phyloP scores from a whole-genome alignment of 2,888 invertebrate genomes.

The Clepsis dumicolana region DNA sequence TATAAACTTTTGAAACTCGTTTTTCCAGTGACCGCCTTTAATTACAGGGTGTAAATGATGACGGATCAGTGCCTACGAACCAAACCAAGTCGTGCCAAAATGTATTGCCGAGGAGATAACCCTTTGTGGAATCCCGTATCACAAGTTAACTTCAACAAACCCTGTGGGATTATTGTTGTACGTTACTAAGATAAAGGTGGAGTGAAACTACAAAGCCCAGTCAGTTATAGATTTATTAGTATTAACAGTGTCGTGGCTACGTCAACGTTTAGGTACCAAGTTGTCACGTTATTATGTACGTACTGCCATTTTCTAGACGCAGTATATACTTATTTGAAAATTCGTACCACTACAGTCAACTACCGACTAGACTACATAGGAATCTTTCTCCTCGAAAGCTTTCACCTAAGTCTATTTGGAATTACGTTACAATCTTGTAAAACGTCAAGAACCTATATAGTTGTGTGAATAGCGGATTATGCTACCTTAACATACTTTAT shows the following conservation, averaged over 20 bases:
- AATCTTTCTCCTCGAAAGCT: no score
- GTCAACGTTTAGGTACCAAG: no score
- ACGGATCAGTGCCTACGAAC: neutral
- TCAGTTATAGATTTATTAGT: neutral
- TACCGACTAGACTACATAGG: no score
- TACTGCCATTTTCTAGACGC: no score
- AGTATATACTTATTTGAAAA: no score
- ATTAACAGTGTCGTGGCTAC: neutral
- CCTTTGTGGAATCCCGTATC: neutral
- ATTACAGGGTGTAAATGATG: conserved; percentile 3
- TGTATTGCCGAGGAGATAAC: conserved; percentile 7
- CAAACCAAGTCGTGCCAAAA: conserved; percentile 11
- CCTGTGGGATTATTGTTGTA: neutral
- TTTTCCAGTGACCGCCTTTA: conserved; percentile 5
- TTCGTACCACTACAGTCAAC: no score
- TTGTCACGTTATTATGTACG: no score
- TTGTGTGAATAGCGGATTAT: no score
- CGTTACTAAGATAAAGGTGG: neutral
- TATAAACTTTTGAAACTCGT: neutral
- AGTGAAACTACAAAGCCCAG: neutral
- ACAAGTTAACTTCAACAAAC: neutral
- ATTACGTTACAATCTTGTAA: no score
- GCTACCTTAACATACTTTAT: no score
- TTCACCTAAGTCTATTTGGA: no score
- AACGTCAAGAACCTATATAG: no score